Evolutionary conservation across 2,797 vertebrate species (phyloP), one percentile per base, ranked within the genome.

Genomic region (Zalophus californianus): DNA sequence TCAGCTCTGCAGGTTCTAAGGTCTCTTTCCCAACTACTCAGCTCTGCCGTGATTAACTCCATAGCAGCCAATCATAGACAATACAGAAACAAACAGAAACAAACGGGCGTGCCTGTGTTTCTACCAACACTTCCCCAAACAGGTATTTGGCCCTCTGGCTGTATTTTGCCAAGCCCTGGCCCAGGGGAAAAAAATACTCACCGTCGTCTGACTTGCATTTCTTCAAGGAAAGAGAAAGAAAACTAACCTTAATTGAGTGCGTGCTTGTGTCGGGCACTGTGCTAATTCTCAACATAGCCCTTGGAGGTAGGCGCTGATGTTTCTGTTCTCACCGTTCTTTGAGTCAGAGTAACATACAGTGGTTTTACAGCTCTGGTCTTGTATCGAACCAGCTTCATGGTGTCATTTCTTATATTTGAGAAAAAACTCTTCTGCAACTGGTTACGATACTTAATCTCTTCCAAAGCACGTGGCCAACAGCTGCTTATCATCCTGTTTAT

Each of bases 371-470:
- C 78, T 85, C 25, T 66, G 29, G 7, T 77, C 58, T 86, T 48
- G 77, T 79, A 16, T 27, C 60, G 64, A 91, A 23, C 77, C 38
- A 1, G 68, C 58, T 93, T 90, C 72, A 35, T 52, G 83, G 56
- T 79, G 83, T 91, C 90, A n/a, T 86, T 95, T 86, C 38, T 90
- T 91, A 62, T 62, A 88, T 78, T 90, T 93, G 80, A 64, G 80
- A 56, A 78, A 79, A 75, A 70, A 29, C 58, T 27, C 58, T 83
- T 68, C 87, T 60, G 60, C 4, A 12, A 50, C 58, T 92, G 50
- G 78, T 90, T 90, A 77, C 2, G 56, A 86, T 85, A 50, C 78
- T 68, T 95, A 50, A 27, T 90, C 79, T 96, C 60, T 90, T 86
- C 79, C 83, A 86, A 70, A 89, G 72, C 12, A 29, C 52, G 20